Conservation (phyloP, 2,113 vertebrate species). For the Cheilinus undulatus region DNA sequence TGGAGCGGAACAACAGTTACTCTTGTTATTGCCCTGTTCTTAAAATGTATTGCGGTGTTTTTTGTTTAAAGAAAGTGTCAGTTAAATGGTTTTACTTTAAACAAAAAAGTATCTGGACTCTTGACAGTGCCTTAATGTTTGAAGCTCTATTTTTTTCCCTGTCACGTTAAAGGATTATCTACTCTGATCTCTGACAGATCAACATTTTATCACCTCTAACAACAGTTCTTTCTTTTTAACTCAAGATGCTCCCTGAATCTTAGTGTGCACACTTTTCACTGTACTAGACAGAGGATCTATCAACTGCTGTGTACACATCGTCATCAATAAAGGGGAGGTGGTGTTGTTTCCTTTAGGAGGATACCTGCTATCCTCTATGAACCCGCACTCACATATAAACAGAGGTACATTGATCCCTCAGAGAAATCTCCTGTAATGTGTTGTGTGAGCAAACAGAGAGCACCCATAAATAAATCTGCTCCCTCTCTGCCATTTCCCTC, state of each 20-base stretch:
- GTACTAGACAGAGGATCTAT: not conserved
- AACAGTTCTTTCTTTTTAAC: not conserved
- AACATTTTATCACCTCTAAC: not conserved
- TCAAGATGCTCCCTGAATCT: not conserved
- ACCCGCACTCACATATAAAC: constrained; percentile 23
- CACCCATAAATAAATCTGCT: constrained; percentile 47
- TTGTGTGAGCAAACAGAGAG: constrained; percentile 5
- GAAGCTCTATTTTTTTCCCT: no score
- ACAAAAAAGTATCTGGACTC: no score
- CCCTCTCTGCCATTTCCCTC: constrained; percentile 27
- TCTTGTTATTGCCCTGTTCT: no score
- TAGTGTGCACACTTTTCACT: constrained; percentile 1
- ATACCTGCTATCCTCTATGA: not conserved
- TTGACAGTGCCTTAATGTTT: no score
- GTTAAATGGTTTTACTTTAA: no score
- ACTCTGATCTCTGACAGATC: no score
- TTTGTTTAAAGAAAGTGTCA: no score
- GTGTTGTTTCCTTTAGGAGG: constrained; percentile 6
- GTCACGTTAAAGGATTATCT: no score
- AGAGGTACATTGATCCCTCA: not conserved
- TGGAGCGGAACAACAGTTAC: constrained; percentile 37
- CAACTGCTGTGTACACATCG: not conserved
- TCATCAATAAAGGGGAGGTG: constrained; percentile 7
- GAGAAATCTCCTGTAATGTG: constrained; percentile 21
- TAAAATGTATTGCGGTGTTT: no score